Conservation (phyloP, 1,140 invertebrate genomes). For the Neelides sp. region DNA sequence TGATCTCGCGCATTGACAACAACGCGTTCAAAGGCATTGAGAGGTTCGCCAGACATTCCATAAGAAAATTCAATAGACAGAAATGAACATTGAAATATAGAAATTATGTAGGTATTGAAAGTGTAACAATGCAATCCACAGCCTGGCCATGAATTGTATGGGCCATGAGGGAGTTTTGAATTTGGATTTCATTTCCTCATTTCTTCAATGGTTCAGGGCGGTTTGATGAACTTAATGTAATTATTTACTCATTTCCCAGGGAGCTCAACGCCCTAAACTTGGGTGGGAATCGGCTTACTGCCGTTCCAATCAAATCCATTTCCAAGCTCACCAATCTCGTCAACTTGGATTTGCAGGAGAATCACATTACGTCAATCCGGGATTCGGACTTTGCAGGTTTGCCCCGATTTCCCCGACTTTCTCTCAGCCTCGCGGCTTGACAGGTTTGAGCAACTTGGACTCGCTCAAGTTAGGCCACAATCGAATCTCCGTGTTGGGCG, state of each 20-base stretch:
- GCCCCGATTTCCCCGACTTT: slow-evolving; percentile 5
- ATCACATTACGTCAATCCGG: slow-evolving; percentile 57
- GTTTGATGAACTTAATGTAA: too few relatives aligned
- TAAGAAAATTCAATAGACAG: too few relatives aligned
- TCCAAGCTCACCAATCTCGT: slow-evolving; percentile 61
- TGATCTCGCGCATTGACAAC: slow-evolving; percentile 57
- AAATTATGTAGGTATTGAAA: too few relatives aligned
- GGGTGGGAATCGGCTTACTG: slow-evolving; percentile 63
- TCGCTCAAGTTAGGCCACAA: slow-evolving; percentile 72
- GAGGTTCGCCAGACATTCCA: too few relatives aligned
- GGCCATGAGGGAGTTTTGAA: neutral
- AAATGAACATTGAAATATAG: too few relatives aligned
- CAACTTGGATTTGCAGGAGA: slow-evolving; percentile 76
- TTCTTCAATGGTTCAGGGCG: slow-evolving; percentile 33
- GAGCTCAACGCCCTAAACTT: slow-evolving; percentile 72
- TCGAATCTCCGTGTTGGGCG: slow-evolving; percentile 58
- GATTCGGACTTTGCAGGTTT: slow-evolving; percentile 73
- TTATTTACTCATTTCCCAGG: slow-evolving; percentile 39
- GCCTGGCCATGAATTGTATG: neutral
- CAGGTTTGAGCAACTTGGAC: slow-evolving; percentile 63
- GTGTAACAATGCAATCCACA: neutral
- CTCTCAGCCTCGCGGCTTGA: slow-evolving; percentile 17
- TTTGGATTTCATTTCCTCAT: neutral
- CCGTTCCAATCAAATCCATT: slow-evolving; percentile 61
- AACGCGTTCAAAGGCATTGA: slow-evolving; percentile 72